Evolutionary conservation across 37 sponge, comb jelly and placozoan species (phyloP), one percentile per base, ranked within the genome.

Genomic region (Oopsacas minuta): DNA sequence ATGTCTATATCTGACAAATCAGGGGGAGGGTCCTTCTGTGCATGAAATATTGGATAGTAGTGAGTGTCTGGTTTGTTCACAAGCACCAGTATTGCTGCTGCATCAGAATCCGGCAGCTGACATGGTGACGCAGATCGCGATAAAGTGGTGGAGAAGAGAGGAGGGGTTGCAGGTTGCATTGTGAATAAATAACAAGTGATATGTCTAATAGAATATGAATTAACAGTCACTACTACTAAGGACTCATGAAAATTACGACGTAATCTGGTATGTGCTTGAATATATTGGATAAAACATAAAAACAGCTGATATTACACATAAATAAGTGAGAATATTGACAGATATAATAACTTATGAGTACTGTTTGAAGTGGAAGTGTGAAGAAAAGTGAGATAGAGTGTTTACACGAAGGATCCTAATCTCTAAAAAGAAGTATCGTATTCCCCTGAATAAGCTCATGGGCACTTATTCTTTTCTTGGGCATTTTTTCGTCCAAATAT

Each of bases 381-480:
- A n/a, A n/a, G n/a, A n/a, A n/a, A n/a, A n/a, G n/a, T n/a, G n/a
- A n/a, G n/a, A n/a, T 42, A 42, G 8, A 17, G 28, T 61, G 1
- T 3, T 61, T n/a, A 61, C 28, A 61, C 75, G 75, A 61, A 61
- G 5, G 75, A 32, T 12, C 75, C 75, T 3, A 61, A n/a, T 61
- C 75, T 61, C 75, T 61, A 61, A 34, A 61, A 61, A 61, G 75
- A 61, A 42, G 49, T n/a, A n/a, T n/a, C n/a, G n/a, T n/a, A n/a
- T n/a, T n/a, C n/a, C n/a, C n/a, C n/a, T n/a, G n/a, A n/a, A n/a
- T n/a, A n/a, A n/a, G n/a, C n/a, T n/a, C n/a, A n/a, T n/a, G n/a
- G n/a, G n/a, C n/a, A n/a, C n/a, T n/a, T n/a, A n/a, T n/a, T n/a
- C n/a, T n/a, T n/a, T n/a, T n/a, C n/a, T n/a, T n/a, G n/a, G n/a